Evolutionary conservation across 2,888 invertebrate genomes (phyloP), one percentile per base, ranked within the genome.

Genomic region (Helleia helle): DNA sequence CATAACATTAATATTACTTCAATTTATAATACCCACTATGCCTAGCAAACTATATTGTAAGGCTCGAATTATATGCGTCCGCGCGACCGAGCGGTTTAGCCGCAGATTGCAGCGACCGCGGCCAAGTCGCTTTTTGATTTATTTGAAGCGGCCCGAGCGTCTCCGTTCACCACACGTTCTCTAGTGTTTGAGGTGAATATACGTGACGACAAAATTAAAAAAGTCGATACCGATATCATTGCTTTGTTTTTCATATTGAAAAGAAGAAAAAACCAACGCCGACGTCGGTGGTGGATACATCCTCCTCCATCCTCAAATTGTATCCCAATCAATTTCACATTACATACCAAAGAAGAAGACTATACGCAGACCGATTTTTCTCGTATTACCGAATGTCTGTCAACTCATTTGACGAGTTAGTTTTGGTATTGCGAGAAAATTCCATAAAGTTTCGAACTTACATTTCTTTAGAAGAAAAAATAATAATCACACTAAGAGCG

Each of bases 351-450:
- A 29, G 29, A 14, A 14, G 29, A 29, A 29, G 29, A 29, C 29
- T 29, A 24, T 22, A 22, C 24, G 24, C 24, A 22, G 24, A 22
- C 22, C 24, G 24, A 27, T 37, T 26, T 37, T 37, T 26, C 37
- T 24, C 22, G 22, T 37, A 37, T 14, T 37, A 24, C 25, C 37
- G 37, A 37, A 37, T 37, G 37, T 37, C 37, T 24, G 25, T 37
- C 26, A 24, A 22, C 25, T 37, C 37, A 11, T 37, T 39, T 29
- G 38, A 39, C 28, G 38, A 39, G 38, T 29, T 39, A 28, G 28
- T 28, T 28, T 28, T 12, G 28, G 28, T 11, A 28, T 11, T 28
- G 28, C 28, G 28, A 28, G 12, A 28, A 28, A 28, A 28, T 28
- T 12, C 28, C 5, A 28, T 28, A 28, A 28, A 28, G 28, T 28